Evolutionary conservation across 2,797 vertebrate species (phyloP).

Genomic region (Centroberyx gerrardi): DNA sequence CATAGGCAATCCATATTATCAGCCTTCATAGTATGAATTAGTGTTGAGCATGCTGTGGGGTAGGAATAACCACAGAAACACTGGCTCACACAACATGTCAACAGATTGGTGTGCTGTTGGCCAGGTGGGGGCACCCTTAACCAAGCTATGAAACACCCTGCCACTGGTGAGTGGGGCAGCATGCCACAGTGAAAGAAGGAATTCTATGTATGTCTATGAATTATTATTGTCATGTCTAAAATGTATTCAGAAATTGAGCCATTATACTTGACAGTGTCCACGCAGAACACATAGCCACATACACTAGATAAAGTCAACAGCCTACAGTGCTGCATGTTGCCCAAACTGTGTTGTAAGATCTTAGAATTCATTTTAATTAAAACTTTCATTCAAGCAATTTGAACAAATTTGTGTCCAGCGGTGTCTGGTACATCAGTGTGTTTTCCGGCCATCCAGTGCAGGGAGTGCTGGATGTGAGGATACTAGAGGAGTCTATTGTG

Average conservation of each 20-base stretch:
- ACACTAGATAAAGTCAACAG: constrained; percentile 11
- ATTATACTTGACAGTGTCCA: not conserved
- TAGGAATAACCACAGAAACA: constrained; percentile 51
- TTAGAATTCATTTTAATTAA: not conserved
- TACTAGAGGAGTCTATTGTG: constrained; percentile 15
- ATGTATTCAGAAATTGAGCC: constrained; percentile 30
- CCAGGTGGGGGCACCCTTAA: constrained; percentile 90
- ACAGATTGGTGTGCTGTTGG: constrained; percentile 54
- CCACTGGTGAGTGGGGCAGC: constrained; percentile 20
- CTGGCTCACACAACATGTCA: constrained; percentile 26
- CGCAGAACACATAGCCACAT: not conserved
- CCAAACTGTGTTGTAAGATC: not conserved
- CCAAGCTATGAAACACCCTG: constrained; percentile 82
- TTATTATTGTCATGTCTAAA: constrained; percentile 27
- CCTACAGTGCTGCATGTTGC: not conserved
- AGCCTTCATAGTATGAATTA: constrained; percentile 18
- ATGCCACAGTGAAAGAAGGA: constrained; percentile 38
- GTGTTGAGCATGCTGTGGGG: constrained; percentile 29
- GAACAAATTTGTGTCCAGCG: not conserved
- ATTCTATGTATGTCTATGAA: constrained; percentile 8
- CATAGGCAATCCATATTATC: constrained; percentile 13
- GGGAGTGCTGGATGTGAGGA: constrained; percentile 11
- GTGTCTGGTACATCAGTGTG: not conserved
- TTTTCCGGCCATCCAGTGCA: constrained; percentile 24
- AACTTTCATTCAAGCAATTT: not conserved